Evolutionary conservation across 2,113 vertebrate genomes (phyloP).

Genomic region (Oxyruncus cristatus): DNA sequence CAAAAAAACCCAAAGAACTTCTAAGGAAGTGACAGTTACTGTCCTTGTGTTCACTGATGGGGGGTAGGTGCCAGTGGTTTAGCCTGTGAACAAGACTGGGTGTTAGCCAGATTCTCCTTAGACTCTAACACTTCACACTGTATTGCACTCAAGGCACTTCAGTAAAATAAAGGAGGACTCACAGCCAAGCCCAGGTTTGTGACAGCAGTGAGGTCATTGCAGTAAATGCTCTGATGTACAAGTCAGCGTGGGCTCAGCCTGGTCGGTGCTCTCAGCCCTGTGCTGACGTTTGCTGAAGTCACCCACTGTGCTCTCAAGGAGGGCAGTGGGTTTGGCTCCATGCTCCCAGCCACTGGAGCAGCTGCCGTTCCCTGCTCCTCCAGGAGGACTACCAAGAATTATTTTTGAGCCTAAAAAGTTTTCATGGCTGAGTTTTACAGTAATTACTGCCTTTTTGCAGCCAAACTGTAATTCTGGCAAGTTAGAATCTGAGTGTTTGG

Average conservation of each 20-base stretch:
- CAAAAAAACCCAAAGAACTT: not conserved
- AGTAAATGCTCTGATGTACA: not conserved
- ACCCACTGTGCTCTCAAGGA: fast-evolving
- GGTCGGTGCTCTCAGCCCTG: not conserved
- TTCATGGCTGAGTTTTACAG: not conserved
- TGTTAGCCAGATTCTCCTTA: not conserved
- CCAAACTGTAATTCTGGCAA: not conserved
- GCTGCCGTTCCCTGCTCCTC: not conserved
- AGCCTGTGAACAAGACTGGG: not conserved
- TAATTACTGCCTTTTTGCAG: not conserved
- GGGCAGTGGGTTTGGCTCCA: not conserved
- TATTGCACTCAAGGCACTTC: not conserved
- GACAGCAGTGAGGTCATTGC: not conserved
- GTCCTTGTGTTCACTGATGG: not conserved
- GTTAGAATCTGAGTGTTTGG: not conserved
- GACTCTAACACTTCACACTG: not conserved
- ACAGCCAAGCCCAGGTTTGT: not conserved
- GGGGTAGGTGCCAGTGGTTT: not conserved
- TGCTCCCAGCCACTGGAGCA: not conserved
- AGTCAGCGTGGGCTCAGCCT: not conserved
- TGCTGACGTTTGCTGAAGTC: not conserved
- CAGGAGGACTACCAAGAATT: not conserved
- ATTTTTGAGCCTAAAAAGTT: not conserved
- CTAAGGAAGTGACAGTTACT: not conserved
- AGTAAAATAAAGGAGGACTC: not conserved